A percentile compares a stretch with the other conserved stretches of the same genome.
phyloP scores from a whole-genome alignment of 2,888 invertebrate species.

The Dryobotodes eremita region DNA sequence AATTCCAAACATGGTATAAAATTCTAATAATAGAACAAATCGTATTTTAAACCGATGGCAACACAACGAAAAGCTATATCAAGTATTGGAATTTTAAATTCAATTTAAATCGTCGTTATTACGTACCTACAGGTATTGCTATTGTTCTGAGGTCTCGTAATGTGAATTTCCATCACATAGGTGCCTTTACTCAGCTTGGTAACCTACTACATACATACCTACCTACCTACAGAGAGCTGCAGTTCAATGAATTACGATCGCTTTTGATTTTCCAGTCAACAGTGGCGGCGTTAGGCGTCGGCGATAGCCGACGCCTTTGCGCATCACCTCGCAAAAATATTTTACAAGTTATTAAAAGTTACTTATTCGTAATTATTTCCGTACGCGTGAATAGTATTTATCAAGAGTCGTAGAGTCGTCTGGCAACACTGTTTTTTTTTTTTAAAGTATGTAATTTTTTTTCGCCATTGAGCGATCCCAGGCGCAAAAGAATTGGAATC shows the following conservation, averaged over 20 bases:
- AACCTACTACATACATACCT: neutral
- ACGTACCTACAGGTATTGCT: neutral
- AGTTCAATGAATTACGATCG: conserved; percentile 30
- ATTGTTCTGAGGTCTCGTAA: conserved; percentile 42
- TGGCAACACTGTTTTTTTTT: too few relatives aligned
- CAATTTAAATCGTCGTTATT: neutral
- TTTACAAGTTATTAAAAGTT: too few relatives aligned
- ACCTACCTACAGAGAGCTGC: neutral
- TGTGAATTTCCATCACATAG: conserved; percentile 21
- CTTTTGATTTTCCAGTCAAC: conserved; percentile 39
- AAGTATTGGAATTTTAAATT: conserved; percentile 27
- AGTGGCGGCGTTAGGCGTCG: too few relatives aligned
- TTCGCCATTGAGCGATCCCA: too few relatives aligned
- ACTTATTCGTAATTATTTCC: too few relatives aligned
- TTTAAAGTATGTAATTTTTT: too few relatives aligned
- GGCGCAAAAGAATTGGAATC: too few relatives aligned
- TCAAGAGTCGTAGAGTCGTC: too few relatives aligned
- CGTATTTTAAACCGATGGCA: neutral
- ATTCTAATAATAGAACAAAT: neutral
- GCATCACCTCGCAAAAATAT: too few relatives aligned
- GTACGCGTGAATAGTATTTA: too few relatives aligned
- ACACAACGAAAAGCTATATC: conserved; percentile 2
- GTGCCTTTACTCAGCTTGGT: neutral
- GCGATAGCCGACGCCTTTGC: too few relatives aligned
- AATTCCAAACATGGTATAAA: neutral